Evolutionary conservation across 2,797 vertebrate genomes (phyloP).

Genomic region (Distichodus sexfasciatus): DNA sequence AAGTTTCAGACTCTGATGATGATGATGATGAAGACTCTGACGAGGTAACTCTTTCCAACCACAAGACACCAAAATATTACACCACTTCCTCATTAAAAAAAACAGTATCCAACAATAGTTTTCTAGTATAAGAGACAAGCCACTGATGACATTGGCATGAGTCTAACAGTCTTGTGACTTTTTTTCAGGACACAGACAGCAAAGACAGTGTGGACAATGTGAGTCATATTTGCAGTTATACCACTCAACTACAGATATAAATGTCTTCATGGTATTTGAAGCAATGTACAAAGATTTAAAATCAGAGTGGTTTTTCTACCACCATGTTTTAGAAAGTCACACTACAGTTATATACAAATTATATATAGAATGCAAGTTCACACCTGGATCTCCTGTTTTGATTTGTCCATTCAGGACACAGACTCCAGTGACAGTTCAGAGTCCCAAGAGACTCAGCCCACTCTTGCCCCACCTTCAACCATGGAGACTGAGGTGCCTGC

Average conservation of each 20-base stretch:
- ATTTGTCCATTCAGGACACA: conserved; percentile 36
- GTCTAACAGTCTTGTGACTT: background rate
- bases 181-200: conserved; percentile 31
- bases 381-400: background rate
- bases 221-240: no score
- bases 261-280: no score
- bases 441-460: conserved; percentile 62
- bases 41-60: conserved; percentile 55
- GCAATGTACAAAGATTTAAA: no score
- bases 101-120: conserved; percentile 6
- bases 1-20: conserved; percentile 62
- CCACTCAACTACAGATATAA: no score
- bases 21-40: conserved; percentile 62
- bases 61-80: conserved; percentile 5
- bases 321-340: no score
- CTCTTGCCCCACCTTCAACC: conserved; percentile 39
- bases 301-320: no score
- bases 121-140: conserved; percentile 4
- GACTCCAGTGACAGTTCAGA: conserved; percentile 66
- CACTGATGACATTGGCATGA: background rate
- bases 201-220: conserved; percentile 38
- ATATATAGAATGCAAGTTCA: background rate
- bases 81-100: conserved; percentile 25
- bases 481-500: conserved; percentile 53
- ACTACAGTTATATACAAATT: no score